Base-by-base conservation (phyloP, 1,140 invertebrate species). In the Apis cerana region DNA sequence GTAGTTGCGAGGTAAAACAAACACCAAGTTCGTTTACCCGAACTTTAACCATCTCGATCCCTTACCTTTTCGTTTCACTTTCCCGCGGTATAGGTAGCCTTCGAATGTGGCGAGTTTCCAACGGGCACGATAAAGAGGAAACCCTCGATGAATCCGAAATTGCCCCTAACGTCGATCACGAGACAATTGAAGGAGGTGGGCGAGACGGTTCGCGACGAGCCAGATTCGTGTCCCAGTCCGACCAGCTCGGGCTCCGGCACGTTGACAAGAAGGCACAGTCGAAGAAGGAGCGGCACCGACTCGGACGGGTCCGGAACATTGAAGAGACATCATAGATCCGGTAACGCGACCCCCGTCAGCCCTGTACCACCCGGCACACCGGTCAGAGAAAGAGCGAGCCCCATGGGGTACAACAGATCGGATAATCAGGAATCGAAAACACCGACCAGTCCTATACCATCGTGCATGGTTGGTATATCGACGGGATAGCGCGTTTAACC, bases 81-180 rank as follows among this genome's bases (percentile, higher is more conserved):
- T n/a, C n/a, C n/a, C n/a, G n/a, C n/a, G n/a, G n/a, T n/a, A n/a
- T n/a, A n/a, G 96, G 95, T 93, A 62, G 93, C 93, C 0, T 94
- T 93, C 52, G 93, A 94, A 64, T 94, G 93, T 54, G 93, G 93
- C 3, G 93, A 94, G 82, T 94, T 95, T 85, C 94, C 93, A 62
- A 94, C 93, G 0, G 96, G 95, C 23, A 98, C 97, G 50, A 98
- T 98, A 65, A 98, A 98, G 91, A 95, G 97, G 43, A 98, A 98
- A 91, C 97, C 97, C 0, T 97, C 97, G 12, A 97, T 97, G 96
- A 97, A 97, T 91, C 97, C 97, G 0, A 98, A 98, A 92, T 95
- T 98, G n/a, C 98, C 98, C 0, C 91, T 99, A 65, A 98, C 98
- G 13, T 97, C 97, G 78, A 98, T 98, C 90, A 98, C 98, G 1